Evolutionary conservation across 2,888 invertebrate genomes (phyloP), one percentile per base, ranked within the genome.

Genomic region (Mellilla xanthometata): DNA sequence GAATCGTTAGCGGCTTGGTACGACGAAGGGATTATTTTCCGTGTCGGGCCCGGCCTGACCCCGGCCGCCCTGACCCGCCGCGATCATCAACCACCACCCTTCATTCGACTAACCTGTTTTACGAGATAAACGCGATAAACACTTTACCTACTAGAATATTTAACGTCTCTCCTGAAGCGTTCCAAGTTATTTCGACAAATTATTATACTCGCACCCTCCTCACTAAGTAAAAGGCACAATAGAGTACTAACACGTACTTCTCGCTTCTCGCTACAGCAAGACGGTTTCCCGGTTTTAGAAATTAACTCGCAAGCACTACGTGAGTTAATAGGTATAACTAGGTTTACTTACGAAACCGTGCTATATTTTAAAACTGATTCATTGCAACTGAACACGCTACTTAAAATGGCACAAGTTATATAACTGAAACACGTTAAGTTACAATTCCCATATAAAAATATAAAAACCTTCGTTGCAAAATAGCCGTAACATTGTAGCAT

Each of bases 21-120:
- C 41, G 60, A 67, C 55, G 53, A 70, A 67, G 68, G 76, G 76
- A 77, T 82, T 77, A 78, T n/a, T n/a, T n/a, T n/a, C n/a, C n/a
- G n/a, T n/a, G n/a, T n/a, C n/a, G 66, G 76, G 70, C 78, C 76
- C 74, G 74, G 74, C 76, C 78, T 77, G 80, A 81, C 82, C 83
- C 74, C 65, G 66, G 68, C 74, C 79, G 74, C 64, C 81, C 63
- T 82, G 84, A 82, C 85, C 86, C 76, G 72, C n/a, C n/a, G 62
- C 76, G 69, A 76, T 79, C 74, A 76, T 78, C 74, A 74, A 65
- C 57, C 66, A 64, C 69, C 79, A 72, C 80, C 81, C 75, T 78
- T 80, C 76, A 72, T 75, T 76, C 73, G 65, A 67, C 71, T 75
- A 83, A 83, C 84, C 81, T 79, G 84, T 82, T 81, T 79, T 75